Evolutionary conservation across 2,113 vertebrate genomes (phyloP).

Genomic region (Apaloderma vittatum): DNA sequence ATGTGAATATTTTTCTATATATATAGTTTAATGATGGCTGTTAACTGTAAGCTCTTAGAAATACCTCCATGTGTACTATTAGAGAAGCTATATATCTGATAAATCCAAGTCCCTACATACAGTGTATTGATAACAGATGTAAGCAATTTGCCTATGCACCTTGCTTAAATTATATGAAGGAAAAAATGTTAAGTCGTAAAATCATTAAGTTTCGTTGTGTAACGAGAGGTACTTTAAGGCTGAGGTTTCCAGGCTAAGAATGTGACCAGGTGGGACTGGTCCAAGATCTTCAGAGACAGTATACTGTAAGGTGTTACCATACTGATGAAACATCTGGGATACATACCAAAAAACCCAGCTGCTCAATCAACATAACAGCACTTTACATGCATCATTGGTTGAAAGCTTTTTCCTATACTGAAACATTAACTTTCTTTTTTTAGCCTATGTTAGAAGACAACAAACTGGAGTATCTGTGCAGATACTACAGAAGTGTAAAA

Average conservation of each 20-base stretch:
- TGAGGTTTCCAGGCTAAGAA: background rate
- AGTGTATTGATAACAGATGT: constrained; percentile 48
- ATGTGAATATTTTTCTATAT: constrained; percentile 4
- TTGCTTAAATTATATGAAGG: constrained; percentile 42
- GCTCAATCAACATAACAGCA: constrained; percentile 33
- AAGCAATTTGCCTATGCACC: constrained; percentile 2
- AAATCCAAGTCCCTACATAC: constrained; percentile 24
- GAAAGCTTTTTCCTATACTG: background rate
- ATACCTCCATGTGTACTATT: background rate
- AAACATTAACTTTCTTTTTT: constrained; percentile 9
- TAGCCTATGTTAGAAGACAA: background rate
- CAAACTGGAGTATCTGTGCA: background rate
- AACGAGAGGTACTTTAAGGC: constrained; percentile 43
- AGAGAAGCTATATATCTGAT: constrained; percentile 25
- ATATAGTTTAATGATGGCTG: constrained; percentile 27
- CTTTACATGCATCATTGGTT: constrained; percentile 28
- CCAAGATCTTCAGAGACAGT: constrained; percentile 20
- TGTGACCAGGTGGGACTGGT: constrained; percentile 21
- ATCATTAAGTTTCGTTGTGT: constrained; percentile 52
- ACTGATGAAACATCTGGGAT: constrained; percentile 50
- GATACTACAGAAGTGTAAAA: background rate
- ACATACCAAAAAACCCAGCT: constrained; percentile 24
- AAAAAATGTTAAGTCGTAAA: constrained; percentile 48
- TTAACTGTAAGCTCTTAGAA: constrained; percentile 22
- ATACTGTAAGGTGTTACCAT: constrained; percentile 21